Conservation (phyloP, 1,140 invertebrate species). For the Rhagoletis pomonella region DNA sequence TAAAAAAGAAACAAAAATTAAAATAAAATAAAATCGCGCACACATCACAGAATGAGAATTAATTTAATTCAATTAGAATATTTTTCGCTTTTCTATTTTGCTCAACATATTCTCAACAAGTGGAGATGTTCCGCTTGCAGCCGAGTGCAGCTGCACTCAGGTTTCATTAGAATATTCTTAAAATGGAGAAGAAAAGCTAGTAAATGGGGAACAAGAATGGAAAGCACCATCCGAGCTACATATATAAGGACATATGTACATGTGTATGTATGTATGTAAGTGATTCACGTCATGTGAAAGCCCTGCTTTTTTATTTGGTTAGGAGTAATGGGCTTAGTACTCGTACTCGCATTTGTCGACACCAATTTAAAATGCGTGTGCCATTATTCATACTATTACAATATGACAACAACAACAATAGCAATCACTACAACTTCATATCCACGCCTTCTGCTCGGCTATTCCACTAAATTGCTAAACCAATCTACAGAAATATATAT, state of each 20-base stretch:
- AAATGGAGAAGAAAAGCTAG: too few relatives aligned
- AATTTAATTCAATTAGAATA: neutral
- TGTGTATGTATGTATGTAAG: neutral
- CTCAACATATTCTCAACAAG: slow-evolving; percentile 34
- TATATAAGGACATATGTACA: neutral
- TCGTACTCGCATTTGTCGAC: too few relatives aligned
- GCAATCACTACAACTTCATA: too few relatives aligned
- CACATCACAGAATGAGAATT: neutral
- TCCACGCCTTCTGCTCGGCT: too few relatives aligned
- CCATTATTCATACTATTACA: neutral
- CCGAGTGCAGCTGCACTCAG: neutral
- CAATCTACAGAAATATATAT: too few relatives aligned
- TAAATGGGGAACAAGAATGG: neutral
- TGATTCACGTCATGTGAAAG: slow-evolving; percentile 1
- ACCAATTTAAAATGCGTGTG: neutral
- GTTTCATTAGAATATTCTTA: too few relatives aligned
- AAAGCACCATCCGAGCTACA: neutral
- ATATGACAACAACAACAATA: too few relatives aligned
- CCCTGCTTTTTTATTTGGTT: neutral
- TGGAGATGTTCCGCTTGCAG: neutral
- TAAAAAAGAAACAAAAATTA: slow-evolving; percentile 13
- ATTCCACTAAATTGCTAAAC: too few relatives aligned
- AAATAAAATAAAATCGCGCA: slow-evolving; percentile 29
- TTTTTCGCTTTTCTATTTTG: slow-evolving; percentile 25
- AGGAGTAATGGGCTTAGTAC: neutral